These are phyloP conservation scores for Furnarius figulus DNA, from an alignment of 2,113 vertebrate species.

Conservation along the genomic window DNA sequence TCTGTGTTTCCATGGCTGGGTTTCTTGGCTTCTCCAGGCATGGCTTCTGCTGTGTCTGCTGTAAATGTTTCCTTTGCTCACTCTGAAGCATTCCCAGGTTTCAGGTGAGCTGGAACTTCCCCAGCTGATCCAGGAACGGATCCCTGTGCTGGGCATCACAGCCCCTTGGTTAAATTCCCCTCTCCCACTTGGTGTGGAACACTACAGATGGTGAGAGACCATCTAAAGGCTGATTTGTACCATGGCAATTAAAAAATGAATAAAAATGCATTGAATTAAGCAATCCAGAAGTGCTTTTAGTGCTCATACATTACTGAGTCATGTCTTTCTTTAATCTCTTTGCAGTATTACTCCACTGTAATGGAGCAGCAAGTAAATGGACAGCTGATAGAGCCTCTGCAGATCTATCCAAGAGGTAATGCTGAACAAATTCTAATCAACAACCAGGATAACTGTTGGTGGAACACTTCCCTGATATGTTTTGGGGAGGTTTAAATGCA, in stretches of 20 bases:
- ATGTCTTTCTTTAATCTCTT: slow-evolving; percentile 65
- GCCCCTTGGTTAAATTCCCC: neutral
- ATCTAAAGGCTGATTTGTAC: neutral
- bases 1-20: neutral
- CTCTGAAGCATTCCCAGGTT: neutral
- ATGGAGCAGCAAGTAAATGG: slow-evolving; percentile 95
- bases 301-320: slow-evolving; percentile 45
- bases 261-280: neutral
- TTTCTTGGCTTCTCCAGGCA: neutral
- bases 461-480: slow-evolving; percentile 45
- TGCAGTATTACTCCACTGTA: slow-evolving; percentile 94
- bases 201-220: neutral
- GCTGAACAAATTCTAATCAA: slow-evolving; percentile 63
- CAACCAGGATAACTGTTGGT: slow-evolving; percentile 52
- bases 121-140: neutral
- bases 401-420: slow-evolving; percentile 95
- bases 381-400: slow-evolving; percentile 91
- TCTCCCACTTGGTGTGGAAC: neutral
- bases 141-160: neutral
- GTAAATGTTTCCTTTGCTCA: neutral
- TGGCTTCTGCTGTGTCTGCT: neutral
- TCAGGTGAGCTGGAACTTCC: neutral
- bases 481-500: slow-evolving; percentile 67
- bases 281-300: neutral
- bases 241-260: neutral